Evolutionary conservation across 2,113 vertebrate genomes (phyloP).

Genomic region (Illadopsis cleaveri): DNA sequence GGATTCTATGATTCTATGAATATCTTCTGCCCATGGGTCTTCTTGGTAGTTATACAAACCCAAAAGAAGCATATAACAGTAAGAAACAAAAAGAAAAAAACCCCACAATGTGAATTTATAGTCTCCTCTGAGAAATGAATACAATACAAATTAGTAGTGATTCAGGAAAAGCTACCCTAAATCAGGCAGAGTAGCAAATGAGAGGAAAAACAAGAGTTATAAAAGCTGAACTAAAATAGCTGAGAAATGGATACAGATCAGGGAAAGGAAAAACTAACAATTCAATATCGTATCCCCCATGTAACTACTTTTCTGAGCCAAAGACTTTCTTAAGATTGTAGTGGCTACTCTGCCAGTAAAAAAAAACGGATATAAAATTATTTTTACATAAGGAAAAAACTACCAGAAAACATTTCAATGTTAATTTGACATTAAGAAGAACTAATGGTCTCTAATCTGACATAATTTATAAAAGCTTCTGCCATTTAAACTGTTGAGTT

Average conservation of each 20-base stretch:
- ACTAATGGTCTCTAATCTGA: background rate
- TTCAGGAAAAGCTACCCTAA: background rate
- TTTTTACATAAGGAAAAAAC: background rate
- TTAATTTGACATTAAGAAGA: background rate
- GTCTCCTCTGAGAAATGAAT: background rate
- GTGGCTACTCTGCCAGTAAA: background rate
- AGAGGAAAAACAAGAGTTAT: background rate
- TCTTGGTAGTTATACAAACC: background rate
- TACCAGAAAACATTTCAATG: background rate
- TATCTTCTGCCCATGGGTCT: background rate
- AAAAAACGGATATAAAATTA: background rate
- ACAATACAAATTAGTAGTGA: background rate
- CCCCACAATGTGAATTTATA: background rate
- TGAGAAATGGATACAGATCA: background rate
- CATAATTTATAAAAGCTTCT: background rate
- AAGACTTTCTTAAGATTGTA: background rate
- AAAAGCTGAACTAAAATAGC: background rate
- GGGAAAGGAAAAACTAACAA: background rate
- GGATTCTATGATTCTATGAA: background rate
- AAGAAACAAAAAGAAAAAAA: background rate
- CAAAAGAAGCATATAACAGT: background rate
- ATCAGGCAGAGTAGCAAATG: background rate
- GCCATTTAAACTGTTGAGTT: background rate
- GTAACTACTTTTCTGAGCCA: background rate
- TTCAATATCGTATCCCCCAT: background rate